A percentile compares a stretch with the other conserved stretches of the same genome.
Evolutionary conservation across 2,113 vertebrate species (phyloP).

Genomic region (Seriola rivoliana): DNA sequence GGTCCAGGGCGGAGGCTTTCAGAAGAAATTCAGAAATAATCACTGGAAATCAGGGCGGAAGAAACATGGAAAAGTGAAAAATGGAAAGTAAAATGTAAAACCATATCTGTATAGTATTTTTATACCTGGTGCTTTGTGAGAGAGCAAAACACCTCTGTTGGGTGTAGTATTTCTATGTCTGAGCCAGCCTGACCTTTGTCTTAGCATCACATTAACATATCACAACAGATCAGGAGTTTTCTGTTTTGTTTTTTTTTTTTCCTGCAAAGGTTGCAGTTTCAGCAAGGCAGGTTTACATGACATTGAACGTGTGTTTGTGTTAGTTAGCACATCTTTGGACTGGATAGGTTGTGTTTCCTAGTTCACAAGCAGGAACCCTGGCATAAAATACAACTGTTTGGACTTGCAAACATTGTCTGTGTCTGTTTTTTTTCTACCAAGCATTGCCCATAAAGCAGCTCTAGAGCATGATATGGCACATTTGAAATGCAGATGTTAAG

Average conservation of each 20-base stretch:
- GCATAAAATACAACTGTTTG: constrained; percentile 41
- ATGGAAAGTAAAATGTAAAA: constrained; percentile 64
- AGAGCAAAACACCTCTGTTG: neutral
- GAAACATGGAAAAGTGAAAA: constrained; percentile 57
- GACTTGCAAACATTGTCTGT: constrained; percentile 46
- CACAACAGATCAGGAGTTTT: neutral
- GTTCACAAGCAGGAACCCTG: constrained; percentile 4
- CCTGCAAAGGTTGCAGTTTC: neutral
- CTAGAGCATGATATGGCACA: neutral
- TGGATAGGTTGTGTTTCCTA: constrained; percentile 28
- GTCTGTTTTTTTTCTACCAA: neutral
- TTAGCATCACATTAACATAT: neutral
- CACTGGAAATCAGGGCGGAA: constrained; percentile 73
- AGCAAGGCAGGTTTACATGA: neutral
- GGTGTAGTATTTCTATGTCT: neutral
- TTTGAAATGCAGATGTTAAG: neutral
- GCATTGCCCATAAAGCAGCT: neutral
- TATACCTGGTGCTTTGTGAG: neutral
- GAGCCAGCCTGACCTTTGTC: neutral
- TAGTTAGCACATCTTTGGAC: neutral
- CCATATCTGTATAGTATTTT: constrained; percentile 2
- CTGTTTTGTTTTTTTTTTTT: neutral
- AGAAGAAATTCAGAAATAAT: constrained; percentile 83
- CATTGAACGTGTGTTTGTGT: neutral
- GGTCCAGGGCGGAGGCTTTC: constrained; percentile 73